Evolutionary conservation across 2,888 invertebrate genomes (phyloP).

Genomic region (Boloria selene): DNA sequence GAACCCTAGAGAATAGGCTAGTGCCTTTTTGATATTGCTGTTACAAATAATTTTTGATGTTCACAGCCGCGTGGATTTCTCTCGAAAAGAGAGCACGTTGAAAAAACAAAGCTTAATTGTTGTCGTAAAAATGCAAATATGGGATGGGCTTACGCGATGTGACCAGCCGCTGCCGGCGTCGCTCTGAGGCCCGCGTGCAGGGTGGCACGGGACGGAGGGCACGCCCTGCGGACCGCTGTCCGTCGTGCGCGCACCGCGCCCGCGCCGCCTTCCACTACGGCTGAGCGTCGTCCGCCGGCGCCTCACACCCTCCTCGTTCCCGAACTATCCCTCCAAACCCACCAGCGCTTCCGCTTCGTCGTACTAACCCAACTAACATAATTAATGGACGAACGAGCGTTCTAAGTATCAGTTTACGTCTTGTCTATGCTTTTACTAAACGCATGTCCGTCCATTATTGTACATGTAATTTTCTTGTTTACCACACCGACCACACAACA

Average conservation of each 20-base stretch:
- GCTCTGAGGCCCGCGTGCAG: conserved; percentile 68
- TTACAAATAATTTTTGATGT: conserved; percentile 74
- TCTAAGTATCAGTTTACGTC: conserved; percentile 29
- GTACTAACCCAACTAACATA: conserved; percentile 73
- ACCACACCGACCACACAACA: conserved; percentile 78
- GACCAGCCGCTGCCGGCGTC: conserved; percentile 84
- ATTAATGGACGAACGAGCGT: conserved; percentile 75
- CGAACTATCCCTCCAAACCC: conserved; percentile 47
- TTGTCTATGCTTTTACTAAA: conserved; percentile 43
- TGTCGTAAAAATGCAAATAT: conserved; percentile 80
- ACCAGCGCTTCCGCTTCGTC: conserved; percentile 74
- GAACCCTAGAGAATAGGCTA: conserved; percentile 20
- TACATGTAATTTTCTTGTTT: conserved; percentile 58
- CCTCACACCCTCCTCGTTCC: conserved; percentile 48
- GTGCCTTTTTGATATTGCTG: conserved; percentile 47
- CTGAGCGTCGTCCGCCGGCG: conserved; percentile 70
- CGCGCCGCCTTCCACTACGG: conserved; percentile 74
- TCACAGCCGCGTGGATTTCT: conserved; percentile 79
- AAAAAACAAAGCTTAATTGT: conserved; percentile 81
- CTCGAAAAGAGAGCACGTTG: conserved; percentile 58
- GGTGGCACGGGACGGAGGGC: conserved; percentile 70
- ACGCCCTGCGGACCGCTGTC: conserved; percentile 61
- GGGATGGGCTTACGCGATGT: conserved; percentile 89
- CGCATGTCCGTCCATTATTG: conserved; percentile 75
- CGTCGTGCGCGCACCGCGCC: conserved; percentile 61